Conservation (phyloP, 1,140 invertebrate species). For the Xylocopa sonorina region DNA sequence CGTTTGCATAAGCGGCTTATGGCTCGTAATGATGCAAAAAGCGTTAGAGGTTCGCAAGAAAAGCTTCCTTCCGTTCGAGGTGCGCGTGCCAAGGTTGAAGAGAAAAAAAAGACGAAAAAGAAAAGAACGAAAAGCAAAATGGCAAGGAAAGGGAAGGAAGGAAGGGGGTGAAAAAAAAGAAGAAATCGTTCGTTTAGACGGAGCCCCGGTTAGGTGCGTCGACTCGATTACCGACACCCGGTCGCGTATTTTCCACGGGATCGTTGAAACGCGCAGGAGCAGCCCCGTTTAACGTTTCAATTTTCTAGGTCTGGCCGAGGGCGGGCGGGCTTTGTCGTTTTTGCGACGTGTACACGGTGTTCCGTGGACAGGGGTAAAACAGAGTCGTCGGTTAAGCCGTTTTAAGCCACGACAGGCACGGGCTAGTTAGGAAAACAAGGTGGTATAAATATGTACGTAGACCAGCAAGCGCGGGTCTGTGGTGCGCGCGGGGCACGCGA, state of each 20-base stretch:
- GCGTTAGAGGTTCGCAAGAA: too few species aligned
- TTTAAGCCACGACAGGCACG: constrained; percentile 22
- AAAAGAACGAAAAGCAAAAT: too few species aligned
- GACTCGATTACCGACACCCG: constrained; percentile 6
- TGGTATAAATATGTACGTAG: constrained; percentile 19
- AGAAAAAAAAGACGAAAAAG: too few species aligned
- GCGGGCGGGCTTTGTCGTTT: neutral
- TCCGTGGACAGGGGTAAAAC: neutral
- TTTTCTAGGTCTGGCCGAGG: neutral
- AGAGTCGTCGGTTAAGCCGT: constrained; percentile 21
- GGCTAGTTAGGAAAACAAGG: constrained; percentile 29
- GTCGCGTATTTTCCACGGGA: neutral
- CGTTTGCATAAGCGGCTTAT: constrained; percentile 14
- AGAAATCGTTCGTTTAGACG: neutral
- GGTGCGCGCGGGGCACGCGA: constrained; percentile 18
- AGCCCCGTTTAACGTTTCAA: constrained; percentile 9
- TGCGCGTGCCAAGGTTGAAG: too few species aligned
- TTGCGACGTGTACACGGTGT: neutral
- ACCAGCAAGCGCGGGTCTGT: neutral
- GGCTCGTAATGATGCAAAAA: neutral
- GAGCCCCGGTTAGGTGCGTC: neutral
- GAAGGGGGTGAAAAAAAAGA: neutral
- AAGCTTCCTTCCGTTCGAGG: neutral
- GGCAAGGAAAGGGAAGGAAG: too few species aligned
- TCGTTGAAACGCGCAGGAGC: neutral